Evolutionary conservation across 2,797 vertebrate species (phyloP).

Genomic region (Mus minutoides): DNA sequence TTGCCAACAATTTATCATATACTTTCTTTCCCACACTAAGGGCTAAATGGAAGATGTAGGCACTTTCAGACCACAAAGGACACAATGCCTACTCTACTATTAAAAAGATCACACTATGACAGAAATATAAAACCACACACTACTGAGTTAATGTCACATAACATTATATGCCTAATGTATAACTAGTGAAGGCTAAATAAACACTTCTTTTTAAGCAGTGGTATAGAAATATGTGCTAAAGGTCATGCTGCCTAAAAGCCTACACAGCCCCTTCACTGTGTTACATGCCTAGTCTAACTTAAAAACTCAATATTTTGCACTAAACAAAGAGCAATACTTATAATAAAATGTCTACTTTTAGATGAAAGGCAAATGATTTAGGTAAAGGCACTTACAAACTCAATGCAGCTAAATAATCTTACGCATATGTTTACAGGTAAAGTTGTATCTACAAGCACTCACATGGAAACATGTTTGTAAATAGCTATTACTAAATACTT

Average conservation of each 20-base stretch:
- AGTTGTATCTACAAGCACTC: constrained; percentile 3
- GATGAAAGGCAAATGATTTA: constrained; percentile 10
- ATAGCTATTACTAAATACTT: constrained; percentile 61
- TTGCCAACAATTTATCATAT: constrained; percentile 6
- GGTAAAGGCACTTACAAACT: constrained; percentile 54
- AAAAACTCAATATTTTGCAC: constrained; percentile 58
- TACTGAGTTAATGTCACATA: constrained; percentile 28
- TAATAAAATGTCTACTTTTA: constrained; percentile 52
- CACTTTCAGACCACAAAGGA: constrained; percentile 54
- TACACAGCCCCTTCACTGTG: constrained; percentile 26
- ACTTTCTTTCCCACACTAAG: constrained; percentile 1
- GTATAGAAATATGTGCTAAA: constrained; percentile 40
- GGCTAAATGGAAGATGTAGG: constrained; percentile 45
- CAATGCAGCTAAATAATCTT: constrained; percentile 58
- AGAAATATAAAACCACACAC: constrained; percentile 24
- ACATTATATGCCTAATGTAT: constrained; percentile 15
- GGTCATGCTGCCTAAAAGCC: background rate
- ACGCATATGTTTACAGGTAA: background rate
- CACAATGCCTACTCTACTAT: background rate
- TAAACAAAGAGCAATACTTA: constrained; percentile 38
- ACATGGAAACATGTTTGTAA: constrained; percentile 11
- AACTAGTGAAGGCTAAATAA: background rate
- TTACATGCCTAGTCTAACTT: constrained; percentile 8
- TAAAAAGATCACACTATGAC: constrained; percentile 38
- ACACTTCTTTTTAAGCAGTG: background rate